Percentiles rank a stretch among this genome's conserved stretches.
These are phyloP conservation scores for Drosophila birchii DNA, from an alignment of 2,888 invertebrate species.

Conservation along the genomic window DNA sequence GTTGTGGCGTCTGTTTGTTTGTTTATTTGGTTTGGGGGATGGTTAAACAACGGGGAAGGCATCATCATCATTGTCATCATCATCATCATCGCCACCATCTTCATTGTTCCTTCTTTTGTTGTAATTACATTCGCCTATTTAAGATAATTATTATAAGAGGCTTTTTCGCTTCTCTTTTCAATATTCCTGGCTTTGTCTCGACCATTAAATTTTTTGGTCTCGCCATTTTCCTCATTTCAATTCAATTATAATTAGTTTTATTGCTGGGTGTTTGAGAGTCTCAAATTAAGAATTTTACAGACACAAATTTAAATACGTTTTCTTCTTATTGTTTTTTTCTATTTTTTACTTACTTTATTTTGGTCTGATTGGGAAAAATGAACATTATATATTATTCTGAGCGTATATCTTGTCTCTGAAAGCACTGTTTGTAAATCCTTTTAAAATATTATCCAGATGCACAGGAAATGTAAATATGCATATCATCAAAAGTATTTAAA, in stretches of 20 bases:
- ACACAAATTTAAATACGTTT: not conserved
- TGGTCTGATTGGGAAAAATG: not conserved
- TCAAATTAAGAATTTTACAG: constrained; percentile 2
- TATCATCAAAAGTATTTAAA: not conserved
- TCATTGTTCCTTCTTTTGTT: constrained; percentile 38
- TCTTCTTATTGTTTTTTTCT: not conserved
- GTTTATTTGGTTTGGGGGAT: constrained; percentile 51
- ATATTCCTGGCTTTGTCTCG: constrained; percentile 24
- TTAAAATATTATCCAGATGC: not conserved
- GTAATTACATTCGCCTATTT: constrained; percentile 61
- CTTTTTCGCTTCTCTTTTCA: constrained; percentile 43
- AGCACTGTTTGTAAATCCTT: not conserved
- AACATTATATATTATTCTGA: not conserved
- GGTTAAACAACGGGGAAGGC: constrained; percentile 37
- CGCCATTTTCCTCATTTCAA: constrained; percentile 17
- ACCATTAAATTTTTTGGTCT: constrained; percentile 15
- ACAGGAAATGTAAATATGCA: not conserved
- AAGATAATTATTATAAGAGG: constrained; percentile 64
- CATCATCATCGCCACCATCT: constrained; percentile 18
- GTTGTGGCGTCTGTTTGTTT: constrained; percentile 67
- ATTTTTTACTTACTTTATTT: not conserved
- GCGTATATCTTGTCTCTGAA: not conserved
- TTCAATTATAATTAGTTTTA: constrained; percentile 49
- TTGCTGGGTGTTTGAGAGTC: not conserved
- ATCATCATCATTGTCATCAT: constrained; percentile 20